Evolutionary conservation across 2,888 invertebrate genomes (phyloP).

Genomic region (Crossocerus cetratus): DNA sequence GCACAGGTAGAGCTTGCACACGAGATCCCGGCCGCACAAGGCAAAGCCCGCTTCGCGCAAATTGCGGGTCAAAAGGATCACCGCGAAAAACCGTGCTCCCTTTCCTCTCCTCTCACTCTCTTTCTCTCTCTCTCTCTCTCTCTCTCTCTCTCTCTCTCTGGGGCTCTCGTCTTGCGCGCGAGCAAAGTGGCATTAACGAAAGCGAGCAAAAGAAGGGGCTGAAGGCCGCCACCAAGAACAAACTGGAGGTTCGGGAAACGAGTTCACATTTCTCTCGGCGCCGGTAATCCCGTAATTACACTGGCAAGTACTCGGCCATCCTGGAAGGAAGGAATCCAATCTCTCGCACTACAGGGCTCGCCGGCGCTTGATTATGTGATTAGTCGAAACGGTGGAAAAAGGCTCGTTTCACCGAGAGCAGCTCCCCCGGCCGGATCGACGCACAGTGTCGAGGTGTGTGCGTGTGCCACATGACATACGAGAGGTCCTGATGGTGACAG

Average conservation of each 20-base stretch:
- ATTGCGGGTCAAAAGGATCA: slow-evolving; percentile 32
- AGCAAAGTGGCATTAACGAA: too few species aligned
- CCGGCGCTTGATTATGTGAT: too few species aligned
- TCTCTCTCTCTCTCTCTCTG: not conserved
- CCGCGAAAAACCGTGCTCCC: not conserved
- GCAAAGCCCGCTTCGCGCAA: slow-evolving; percentile 15
- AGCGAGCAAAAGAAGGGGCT: slow-evolving; percentile 2
- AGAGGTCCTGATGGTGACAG: slow-evolving; percentile 76
- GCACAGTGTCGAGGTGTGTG: slow-evolving; percentile 25
- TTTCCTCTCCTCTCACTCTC: not conserved
- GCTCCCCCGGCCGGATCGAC: not conserved
- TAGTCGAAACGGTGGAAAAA: not conserved
- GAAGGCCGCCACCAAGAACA: slow-evolving; percentile 30
- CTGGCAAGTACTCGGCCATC: too few species aligned
- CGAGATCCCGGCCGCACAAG: not conserved
- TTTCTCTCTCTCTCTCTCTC: not conserved
- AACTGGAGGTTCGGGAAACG: not conserved
- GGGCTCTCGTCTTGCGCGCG: too few species aligned
- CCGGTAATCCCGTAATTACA: too few species aligned
- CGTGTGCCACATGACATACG: slow-evolving; percentile 62
- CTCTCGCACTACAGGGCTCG: too few species aligned
- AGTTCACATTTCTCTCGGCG: too few species aligned
- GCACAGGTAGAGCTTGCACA: slow-evolving; percentile 32
- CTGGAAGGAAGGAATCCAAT: too few species aligned
- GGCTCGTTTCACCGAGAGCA: slow-evolving; percentile 13